Base-by-base conservation (phyloP, 2,888 invertebrate species). In the Cyclophora albipunctata region DNA sequence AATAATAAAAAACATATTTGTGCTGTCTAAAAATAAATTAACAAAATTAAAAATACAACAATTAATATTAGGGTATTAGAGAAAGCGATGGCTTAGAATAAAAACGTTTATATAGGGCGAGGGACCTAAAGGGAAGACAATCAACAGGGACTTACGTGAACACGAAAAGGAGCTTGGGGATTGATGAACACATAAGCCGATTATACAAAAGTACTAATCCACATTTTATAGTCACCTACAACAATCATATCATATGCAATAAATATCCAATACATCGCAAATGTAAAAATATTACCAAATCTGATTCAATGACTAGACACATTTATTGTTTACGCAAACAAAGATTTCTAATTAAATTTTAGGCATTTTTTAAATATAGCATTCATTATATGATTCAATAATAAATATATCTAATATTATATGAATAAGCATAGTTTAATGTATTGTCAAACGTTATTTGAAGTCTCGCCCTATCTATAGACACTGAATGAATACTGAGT, bases 1-100 rank as follows among this genome's bases (percentile, higher is more conserved):
- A 65, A 82, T 81, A 78, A 43, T 33, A 43, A 34, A 20, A 43
- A 43, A 43, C 81, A 81, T 81, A 78, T 83, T 82, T 86, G 88
- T 88, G 88, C 85, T 76, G 75, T 63, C 70, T 79, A 83, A 78
- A 82, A 86, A 83, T 85, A 87, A 86, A 84, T 85, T 84, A 87
- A 86, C 86, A 85, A 84, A 83, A 81, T 72, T 82, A 83, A 81
- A 20, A 50, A 81, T 82, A 84, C 78, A 86, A 86, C 85, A 84
- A 74, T 73, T 37, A 37, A 74, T 64, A 73, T 75, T 71, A 70
- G 69, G 62, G 77, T 79, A 78, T 73, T 71, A 79, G 73, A 69
- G 68, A 67, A 75, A 62, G 56, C 71, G 73, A 71, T 58, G 61
- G 59, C 64, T 63, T 67, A 75, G 69, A 77, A 76, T 65, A 61